Evolutionary conservation across 2,888 invertebrate species (phyloP).

Genomic region (Andrena dorsata): DNA sequence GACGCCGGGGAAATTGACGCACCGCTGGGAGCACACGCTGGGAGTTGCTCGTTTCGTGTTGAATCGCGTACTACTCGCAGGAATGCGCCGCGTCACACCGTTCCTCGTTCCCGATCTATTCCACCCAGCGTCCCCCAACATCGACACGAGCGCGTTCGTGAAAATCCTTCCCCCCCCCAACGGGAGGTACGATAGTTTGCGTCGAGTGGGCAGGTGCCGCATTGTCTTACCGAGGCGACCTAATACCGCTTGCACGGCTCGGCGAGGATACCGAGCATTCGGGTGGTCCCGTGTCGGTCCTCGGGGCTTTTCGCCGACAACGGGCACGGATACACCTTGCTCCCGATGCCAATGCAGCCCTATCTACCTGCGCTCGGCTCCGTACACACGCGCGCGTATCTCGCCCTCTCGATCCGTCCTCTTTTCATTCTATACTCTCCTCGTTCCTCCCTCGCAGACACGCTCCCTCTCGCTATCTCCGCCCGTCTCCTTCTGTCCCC

Average conservation of each 20-base stretch:
- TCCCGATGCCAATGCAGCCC: constrained; percentile 46
- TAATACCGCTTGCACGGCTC: constrained; percentile 10
- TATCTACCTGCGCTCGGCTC: constrained; percentile 43
- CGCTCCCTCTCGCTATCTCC: constrained; percentile 11
- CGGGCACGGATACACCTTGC: constrained; percentile 54
- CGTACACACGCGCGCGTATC: constrained; percentile 26
- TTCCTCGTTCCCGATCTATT: constrained; percentile 31
- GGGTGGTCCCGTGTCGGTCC: constrained; percentile 71
- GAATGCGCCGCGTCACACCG: constrained; percentile 66
- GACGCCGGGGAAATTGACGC: constrained; percentile 46
- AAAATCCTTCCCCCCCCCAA: not conserved
- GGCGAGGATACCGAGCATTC: constrained; percentile 59
- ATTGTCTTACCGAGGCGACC: not conserved
- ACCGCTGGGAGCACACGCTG: constrained; percentile 25
- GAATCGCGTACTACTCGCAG: constrained; percentile 40
- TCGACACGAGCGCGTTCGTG: constrained; percentile 3
- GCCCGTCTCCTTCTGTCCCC: constrained; percentile 58
- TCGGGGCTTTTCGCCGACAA: constrained; percentile 57
- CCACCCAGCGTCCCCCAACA: constrained; percentile 4
- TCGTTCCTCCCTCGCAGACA: constrained; percentile 52
- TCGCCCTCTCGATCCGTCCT: constrained; percentile 27
- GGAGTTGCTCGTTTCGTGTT: constrained; percentile 30
- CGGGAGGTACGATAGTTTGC: too few species aligned
- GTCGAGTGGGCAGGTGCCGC: not conserved
- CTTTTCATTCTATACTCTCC: constrained; percentile 3